A percentile compares a stretch with the other conserved stretches of the same genome.
These are phyloP conservation scores for Numenius arquata DNA, from an alignment of 2,113 vertebrate species.

Conservation along the genomic window DNA sequence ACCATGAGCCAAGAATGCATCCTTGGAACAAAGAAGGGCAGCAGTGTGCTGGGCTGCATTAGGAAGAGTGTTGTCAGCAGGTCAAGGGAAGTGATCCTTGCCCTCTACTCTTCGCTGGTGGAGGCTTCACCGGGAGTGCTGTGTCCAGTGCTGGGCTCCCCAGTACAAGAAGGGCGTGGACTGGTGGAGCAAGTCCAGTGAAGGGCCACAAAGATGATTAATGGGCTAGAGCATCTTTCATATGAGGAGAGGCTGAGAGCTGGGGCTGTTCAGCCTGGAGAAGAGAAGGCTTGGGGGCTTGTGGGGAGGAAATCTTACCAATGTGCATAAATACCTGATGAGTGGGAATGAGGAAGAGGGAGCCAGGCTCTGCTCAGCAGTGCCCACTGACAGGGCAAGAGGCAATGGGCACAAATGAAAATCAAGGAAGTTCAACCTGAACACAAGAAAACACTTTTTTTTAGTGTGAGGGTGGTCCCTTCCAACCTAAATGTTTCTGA, in stretches of 20 bases:
- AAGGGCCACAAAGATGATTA: neutral
- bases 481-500: neutral
- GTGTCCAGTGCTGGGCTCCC: neutral
- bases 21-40: neutral
- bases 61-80: neutral
- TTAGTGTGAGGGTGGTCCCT: neutral
- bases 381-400: neutral
- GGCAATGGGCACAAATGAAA: neutral
- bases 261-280: neutral
- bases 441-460: neutral
- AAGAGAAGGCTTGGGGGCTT: neutral
- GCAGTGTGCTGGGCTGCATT: neutral
- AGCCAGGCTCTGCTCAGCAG: neutral
- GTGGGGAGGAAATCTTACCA: neutral
- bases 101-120: neutral
- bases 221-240: neutral
- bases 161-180: neutral
- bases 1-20: neutral
- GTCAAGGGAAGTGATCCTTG: neutral
- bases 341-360: neutral
- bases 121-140: neutral
- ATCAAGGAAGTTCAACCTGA: neutral
- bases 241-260: neutral
- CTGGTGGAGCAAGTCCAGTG: rapidly evolving
- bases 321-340: neutral